These are phyloP conservation scores for Helogale parvula DNA, from an alignment of 2,113 vertebrate species.

Conservation along the genomic window DNA sequence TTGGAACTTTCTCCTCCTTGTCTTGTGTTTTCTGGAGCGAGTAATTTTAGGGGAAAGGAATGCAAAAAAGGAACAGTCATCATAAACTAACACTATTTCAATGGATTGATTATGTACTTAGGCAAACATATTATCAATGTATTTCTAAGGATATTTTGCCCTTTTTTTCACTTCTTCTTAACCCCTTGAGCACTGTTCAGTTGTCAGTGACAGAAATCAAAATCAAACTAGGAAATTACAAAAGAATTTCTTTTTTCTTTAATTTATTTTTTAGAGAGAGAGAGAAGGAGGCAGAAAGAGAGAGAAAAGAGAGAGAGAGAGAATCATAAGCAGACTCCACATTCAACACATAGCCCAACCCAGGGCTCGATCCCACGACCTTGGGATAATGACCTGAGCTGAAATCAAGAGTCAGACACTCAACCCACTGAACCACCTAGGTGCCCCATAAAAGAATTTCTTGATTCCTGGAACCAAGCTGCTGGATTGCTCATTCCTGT, in stretches of 20 bases:
- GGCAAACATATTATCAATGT: not conserved
- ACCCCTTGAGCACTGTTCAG: not conserved
- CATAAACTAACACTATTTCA: constrained; percentile 4
- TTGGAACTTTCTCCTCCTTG: not conserved
- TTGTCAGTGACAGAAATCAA: not conserved
- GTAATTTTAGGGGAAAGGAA: not conserved
- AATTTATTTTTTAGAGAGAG: no score
- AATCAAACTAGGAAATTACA: not conserved
- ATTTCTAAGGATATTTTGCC: constrained; percentile 23
- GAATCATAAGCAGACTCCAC: no score
- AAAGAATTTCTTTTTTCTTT: not conserved
- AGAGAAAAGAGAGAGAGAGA: no score
- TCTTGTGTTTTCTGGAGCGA: not conserved
- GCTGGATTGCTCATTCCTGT: not conserved
- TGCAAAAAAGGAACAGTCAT: not conserved
- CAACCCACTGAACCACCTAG: no score
- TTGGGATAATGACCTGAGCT: no score
- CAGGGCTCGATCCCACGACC: no score
- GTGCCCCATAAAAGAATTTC: not conserved
- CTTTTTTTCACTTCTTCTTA: not conserved
- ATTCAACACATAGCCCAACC: no score
- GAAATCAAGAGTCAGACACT: no score
- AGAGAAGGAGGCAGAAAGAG: no score
- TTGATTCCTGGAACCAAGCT: not conserved
- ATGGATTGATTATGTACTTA: not conserved